A percentile compares a stretch with the other conserved stretches of the same genome.
These are phyloP conservation scores for Crypturellus undulatus DNA, from an alignment of 2,113 vertebrate species.

Conservation along the genomic window DNA sequence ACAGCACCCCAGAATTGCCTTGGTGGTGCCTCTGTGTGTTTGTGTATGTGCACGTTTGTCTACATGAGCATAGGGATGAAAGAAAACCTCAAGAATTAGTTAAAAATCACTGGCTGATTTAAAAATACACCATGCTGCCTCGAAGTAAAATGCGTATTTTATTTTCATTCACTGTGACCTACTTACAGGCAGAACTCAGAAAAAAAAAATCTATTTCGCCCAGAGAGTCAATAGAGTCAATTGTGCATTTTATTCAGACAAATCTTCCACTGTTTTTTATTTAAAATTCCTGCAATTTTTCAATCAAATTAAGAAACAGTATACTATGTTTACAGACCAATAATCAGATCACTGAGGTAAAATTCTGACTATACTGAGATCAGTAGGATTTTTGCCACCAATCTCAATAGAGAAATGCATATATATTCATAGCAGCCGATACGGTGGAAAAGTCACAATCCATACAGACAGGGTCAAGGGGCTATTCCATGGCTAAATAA, in stretches of 20 bases:
- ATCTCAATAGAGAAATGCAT: not conserved
- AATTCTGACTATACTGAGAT: not conserved
- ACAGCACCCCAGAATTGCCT: not conserved
- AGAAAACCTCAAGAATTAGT: not conserved
- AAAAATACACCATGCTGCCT: not conserved
- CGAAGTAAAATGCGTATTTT: slow-evolving; percentile 28
- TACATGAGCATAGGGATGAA: not conserved
- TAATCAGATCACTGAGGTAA: not conserved
- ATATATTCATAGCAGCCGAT: not conserved
- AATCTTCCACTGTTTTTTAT: slow-evolving; percentile 34
- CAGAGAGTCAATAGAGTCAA: slow-evolving; percentile 44
- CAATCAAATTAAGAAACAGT: not conserved
- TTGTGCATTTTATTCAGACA: slow-evolving; percentile 39
- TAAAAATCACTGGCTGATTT: not conserved
- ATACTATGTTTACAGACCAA: not conserved
- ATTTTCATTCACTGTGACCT: slow-evolving; percentile 65
- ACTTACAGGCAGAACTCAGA: slow-evolving; percentile 47
- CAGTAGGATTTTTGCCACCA: not conserved
- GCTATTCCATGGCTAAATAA: not conserved
- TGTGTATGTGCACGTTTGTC: not conserved
- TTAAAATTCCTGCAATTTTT: slow-evolving; percentile 16
- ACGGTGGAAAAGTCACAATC: slow-evolving; percentile 11
- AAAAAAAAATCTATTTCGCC: slow-evolving; percentile 8
- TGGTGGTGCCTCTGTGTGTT: not conserved
- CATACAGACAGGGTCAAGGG: not conserved